Base-by-base conservation (phyloP, 1,140 invertebrate species). In the Zelostemma sp. region DNA sequence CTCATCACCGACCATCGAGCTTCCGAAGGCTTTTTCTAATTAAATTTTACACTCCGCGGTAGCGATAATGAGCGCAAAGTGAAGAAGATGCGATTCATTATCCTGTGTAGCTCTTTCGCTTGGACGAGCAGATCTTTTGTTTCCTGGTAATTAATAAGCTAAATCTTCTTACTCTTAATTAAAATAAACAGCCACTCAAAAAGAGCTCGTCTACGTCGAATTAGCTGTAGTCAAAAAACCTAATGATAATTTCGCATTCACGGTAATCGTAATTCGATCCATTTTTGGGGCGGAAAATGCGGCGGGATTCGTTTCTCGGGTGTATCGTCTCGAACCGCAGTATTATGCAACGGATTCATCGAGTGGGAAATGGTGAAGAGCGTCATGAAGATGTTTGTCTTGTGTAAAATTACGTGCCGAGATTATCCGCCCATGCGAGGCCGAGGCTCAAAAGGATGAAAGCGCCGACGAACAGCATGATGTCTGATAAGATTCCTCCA, bases 401-500 rank as follows among this genome's bases (percentile, higher is more conserved):
- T 12, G 9, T 19, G 45, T 43, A 16, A 1, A 11, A 9, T 9
- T 43, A 61, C 59, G 54, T 50, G 61, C 59, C 66, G 8, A 63
- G 59, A 68, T 68, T 59, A 55, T 68, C 66, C 45, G 59, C 59
- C 47, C 54, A 43, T 1, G 54, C 59, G 55, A 54, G 45, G 6
- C 59, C 55, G 11, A 68, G 48, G 38, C 53, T 28, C 31, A 46
- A 38, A 35, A 68, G 53, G 19, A 68, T 21, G 43, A 62, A 53
- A 58, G 58, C 19, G 18, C 47, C 53, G 43, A 68, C 40, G 18
- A 63, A 38, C 55, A 62, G 45, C 66, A 68, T 68, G 59, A 49
- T 63, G 57, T 11, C 35, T 11, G 28, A 58, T 49, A 58, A 58
- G 41, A 54, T 48, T 62, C 18, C 59, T 54, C 47, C 40, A 43